Percentiles rank a stretch among this genome's conserved stretches.
Evolutionary conservation across 2,797 vertebrate genomes (phyloP).

Genomic region (Bradypodion pumilum): DNA sequence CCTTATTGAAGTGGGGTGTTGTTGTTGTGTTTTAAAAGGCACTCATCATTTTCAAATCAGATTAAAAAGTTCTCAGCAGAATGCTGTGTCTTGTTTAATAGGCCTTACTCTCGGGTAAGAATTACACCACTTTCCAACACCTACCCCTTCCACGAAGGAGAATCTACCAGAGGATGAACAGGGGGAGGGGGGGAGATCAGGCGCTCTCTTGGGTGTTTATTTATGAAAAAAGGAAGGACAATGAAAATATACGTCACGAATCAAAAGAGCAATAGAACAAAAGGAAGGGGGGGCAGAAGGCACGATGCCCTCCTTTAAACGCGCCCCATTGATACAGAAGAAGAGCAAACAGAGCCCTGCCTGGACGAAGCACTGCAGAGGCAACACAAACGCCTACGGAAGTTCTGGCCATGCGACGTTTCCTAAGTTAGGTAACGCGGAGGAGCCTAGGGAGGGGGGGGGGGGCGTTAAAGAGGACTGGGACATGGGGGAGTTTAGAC

Average conservation of each 20-base stretch:
- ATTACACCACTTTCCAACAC: slow-evolving; percentile 11
- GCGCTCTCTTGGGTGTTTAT: too few relatives aligned
- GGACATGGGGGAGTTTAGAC: background rate
- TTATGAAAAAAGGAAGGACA: slow-evolving; percentile 35
- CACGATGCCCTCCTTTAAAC: background rate
- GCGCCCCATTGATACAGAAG: slow-evolving; percentile 27
- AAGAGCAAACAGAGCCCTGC: background rate
- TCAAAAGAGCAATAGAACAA: slow-evolving; percentile 32
- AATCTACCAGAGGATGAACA: slow-evolving; percentile 3
- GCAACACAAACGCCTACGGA: background rate
- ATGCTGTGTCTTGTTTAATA: background rate
- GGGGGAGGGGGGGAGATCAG: too few relatives aligned
- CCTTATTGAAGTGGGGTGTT: background rate
- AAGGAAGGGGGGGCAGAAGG: slow-evolving; percentile 24
- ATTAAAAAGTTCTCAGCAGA: background rate
- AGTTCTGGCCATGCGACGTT: background rate
- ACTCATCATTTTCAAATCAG: background rate
- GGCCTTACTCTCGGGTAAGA: background rate
- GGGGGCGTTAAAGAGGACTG: slow-evolving; percentile 16
- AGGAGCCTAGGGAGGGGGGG: too few relatives aligned
- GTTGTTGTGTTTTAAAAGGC: background rate
- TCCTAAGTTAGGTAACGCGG: slow-evolving; percentile 16
- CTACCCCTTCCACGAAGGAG: slow-evolving; percentile 10
- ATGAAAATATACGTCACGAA: background rate
- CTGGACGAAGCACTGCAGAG: slow-evolving; percentile 30